Conservation (phyloP, 2,113 vertebrate species). For the Osmerus eperlanus region DNA sequence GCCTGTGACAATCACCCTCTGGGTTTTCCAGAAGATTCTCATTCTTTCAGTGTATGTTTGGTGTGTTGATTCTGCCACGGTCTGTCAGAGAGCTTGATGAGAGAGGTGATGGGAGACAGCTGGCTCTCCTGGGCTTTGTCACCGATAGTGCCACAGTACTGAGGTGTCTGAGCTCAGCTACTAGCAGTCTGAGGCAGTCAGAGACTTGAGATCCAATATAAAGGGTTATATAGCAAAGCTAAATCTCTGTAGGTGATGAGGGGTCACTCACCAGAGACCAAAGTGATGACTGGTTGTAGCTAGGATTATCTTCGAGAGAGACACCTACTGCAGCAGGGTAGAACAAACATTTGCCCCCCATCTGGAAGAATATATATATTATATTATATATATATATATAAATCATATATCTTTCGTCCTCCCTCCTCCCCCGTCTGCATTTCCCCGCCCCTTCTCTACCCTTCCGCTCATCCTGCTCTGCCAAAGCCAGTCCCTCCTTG, state of each 20-base stretch:
- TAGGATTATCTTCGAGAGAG: neutral
- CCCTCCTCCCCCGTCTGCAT: constrained; percentile 15
- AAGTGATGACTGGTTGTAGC: too few relatives aligned
- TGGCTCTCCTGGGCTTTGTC: constrained; percentile 35
- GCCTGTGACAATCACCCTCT: constrained; percentile 21
- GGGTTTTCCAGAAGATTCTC: constrained; percentile 7
- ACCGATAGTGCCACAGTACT: constrained; percentile 2
- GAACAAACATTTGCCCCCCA: neutral
- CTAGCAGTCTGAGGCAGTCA: too few relatives aligned
- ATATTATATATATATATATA: constrained; percentile 29
- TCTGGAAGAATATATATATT: constrained; percentile 27
- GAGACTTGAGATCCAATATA: too few relatives aligned
- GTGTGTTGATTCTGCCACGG: constrained; percentile 16
- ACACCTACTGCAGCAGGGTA: constrained; percentile 1
- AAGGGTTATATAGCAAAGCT: too few relatives aligned
- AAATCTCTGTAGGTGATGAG: too few relatives aligned
- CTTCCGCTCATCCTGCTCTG: constrained; percentile 7
- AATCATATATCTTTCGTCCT: constrained; percentile 33
- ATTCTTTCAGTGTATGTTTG: neutral
- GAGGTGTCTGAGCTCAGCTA: too few relatives aligned
- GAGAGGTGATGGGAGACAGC: neutral
- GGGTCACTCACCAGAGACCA: too few relatives aligned
- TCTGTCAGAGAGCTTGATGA: constrained; percentile 29
- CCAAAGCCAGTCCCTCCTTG: constrained; percentile 7
- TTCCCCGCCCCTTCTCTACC: neutral